These are phyloP conservation scores for Lepidurus apus DNA, from an alignment of 1,140 invertebrate genomes.

Conservation along the genomic window DNA sequence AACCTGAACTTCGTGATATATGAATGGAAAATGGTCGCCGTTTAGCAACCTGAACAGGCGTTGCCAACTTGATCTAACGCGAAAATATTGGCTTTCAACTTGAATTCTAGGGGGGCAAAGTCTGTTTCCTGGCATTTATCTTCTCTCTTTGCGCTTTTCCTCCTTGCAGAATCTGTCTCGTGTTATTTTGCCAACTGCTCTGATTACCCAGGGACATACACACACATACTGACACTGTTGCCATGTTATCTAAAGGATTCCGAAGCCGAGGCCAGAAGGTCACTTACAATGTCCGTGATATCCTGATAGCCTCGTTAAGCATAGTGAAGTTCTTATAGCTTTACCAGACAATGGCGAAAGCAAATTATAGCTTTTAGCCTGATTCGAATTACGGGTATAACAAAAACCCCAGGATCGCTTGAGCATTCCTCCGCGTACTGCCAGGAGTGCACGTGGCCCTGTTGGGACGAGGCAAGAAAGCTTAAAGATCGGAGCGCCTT, in stretches of 20 bases:
- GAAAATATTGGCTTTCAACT: background rate
- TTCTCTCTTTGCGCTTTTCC: background rate
- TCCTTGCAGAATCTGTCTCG: background rate
- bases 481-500: slow-evolving; percentile 3
- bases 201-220: background rate
- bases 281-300: slow-evolving; percentile 15
- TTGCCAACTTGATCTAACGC: background rate
- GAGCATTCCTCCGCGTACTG: background rate
- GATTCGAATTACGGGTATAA: slow-evolving; percentile 12
- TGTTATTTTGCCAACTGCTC: background rate
- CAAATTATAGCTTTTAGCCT: slow-evolving; percentile 12
- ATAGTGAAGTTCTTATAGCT: slow-evolving; percentile 9
- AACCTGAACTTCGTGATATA: background rate
- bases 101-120: background rate
- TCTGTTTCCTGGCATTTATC: slow-evolving; percentile 13
- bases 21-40: background rate
- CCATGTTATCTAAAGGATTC: background rate
- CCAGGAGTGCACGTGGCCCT: background rate
- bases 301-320: slow-evolving; percentile 12
- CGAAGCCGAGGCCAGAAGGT: background rate
- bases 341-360: background rate
- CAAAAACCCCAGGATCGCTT: background rate
- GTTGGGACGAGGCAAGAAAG: slow-evolving; percentile 1
- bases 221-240: slow-evolving; percentile 18
- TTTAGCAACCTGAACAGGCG: background rate